A percentile compares a stretch with the other conserved stretches of the same genome.
These are phyloP conservation scores for Acinonyx jubatus DNA, from an alignment of 2,113 vertebrate species.

Conservation along the genomic window DNA sequence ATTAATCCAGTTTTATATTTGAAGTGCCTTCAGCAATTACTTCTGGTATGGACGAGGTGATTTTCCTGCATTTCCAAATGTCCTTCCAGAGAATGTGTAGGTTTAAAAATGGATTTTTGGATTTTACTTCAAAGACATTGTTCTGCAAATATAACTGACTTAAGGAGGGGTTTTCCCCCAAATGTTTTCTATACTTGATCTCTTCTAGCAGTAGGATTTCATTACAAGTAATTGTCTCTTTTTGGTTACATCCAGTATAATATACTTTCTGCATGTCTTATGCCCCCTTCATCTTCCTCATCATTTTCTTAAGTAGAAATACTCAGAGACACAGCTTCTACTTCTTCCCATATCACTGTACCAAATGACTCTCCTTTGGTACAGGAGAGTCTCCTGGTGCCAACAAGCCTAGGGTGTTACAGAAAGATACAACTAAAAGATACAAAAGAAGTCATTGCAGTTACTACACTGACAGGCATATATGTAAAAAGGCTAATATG, in stretches of 20 bases:
- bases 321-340: neutral
- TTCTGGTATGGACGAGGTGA: neutral
- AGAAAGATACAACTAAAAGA: neutral
- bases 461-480: neutral
- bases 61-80: neutral
- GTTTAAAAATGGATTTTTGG: neutral
- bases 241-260: neutral
- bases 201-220: neutral
- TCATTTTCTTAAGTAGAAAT: neutral
- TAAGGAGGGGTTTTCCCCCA: neutral
- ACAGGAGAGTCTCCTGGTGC: too few species aligned
- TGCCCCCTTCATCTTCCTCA: neutral
- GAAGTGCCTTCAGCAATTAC: neutral
- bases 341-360: neutral
- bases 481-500: neutral
- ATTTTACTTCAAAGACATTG: neutral
- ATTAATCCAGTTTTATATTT: neutral
- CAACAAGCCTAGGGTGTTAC: neutral
- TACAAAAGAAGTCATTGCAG: neutral
- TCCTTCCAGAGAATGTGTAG: neutral
- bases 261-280: neutral
- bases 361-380: neutral
- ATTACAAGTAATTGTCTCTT: neutral
- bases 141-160: neutral
- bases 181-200: neutral